Base-by-base conservation (phyloP, 2,113 vertebrate genomes). In the Atractosteus spatula region DNA sequence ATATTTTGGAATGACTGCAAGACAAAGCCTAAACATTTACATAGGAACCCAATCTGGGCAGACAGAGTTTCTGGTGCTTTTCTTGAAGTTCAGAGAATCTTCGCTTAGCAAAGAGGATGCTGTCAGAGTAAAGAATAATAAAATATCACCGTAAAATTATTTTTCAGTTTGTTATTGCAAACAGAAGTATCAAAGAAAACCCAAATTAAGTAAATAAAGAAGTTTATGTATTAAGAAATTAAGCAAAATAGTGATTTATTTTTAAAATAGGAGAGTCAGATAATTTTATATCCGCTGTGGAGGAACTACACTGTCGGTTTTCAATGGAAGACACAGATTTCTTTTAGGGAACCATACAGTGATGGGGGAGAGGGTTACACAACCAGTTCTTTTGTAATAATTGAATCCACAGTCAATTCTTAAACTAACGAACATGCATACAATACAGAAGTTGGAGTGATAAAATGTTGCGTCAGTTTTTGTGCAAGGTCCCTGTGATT, bases 11-110 rank as follows among this genome's bases (percentile, higher is more conserved):
- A 76, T 57, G 69, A 77, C 79, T 68, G 75, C 79, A 73, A 86
- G 77, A 83, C 78, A 82, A 79, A 75, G 77, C 71, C 79, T 29
- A 29, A 29, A 29, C 29, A 29, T 29, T 29, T 29, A 29, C 29
- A 29, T 29, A 29, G 59, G 79, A 81, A 74, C 70, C 65, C 71
- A 78, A 83, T 65, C n/a, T 79, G 76, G 77, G 83, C 17, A 63
- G 75, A 87, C n/a, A n/a, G n/a, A n/a, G n/a, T n/a, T 85, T 83
- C 82, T 86, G 77, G 73, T 83, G 81, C 79, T 80, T 83, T 84
- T 77, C 76, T 86, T 5, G 79, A 85, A 84, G 77, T 84, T 83
- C 79, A 73, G 78, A 54, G 61, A 78, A 70, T 84, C 77, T 74
- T 70, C 5, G 42, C 14, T 70, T 42, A n/a, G 11, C 10, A 44